phyloP scores from a whole-genome alignment of 2,113 vertebrate genomes.

The Xenopus tropicalis region UCB_Xtro_10.0 CM004449.2:116378001-116378500 shows the following conservation, averaged over 20 bases:
- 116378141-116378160: no score
- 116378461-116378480: not conserved
- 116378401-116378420: conserved; percentile 28
- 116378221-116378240: no score
- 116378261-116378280: conserved; percentile 22
- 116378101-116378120: no score
- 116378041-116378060: no score
- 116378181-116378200: no score
- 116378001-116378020: no score
- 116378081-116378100: no score
- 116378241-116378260: conserved; percentile 19
- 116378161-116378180: no score
- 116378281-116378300: conserved; percentile 23
- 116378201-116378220: no score
- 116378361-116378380: conserved; percentile 21
- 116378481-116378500: not conserved
- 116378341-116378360: conserved; percentile 5
- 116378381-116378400: conserved; percentile 15
- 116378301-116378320: conserved; percentile 22
- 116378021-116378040: no score
- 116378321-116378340: conserved; percentile 25
- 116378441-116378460: conserved; percentile 30
- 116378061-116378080: no score
- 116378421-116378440: conserved; percentile 34
- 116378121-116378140: no score